Base-by-base conservation (phyloP, 1,140 invertebrate species). In the Cheumatopsyche charites region DNA sequence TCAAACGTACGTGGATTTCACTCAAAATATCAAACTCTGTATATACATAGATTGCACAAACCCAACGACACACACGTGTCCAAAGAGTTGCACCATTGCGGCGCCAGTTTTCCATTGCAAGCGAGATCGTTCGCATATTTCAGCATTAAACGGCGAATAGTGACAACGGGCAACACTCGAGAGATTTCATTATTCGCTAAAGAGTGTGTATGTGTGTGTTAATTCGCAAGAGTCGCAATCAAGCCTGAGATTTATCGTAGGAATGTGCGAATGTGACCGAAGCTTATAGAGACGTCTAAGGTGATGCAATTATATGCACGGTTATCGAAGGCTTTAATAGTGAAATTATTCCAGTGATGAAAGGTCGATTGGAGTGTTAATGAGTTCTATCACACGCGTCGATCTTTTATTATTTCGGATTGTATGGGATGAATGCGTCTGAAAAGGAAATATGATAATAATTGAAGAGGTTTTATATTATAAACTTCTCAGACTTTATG, bases 121-220 rank as follows among this genome's bases (percentile, higher is more conserved):
- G 55, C 6, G 19, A 58, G 55, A 58, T 58, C 23, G 23, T 25
- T 58, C 55, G 23, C 55, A 58, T 58, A 58, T 58, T 58, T 58
- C 55, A 58, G 23, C 21, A 19, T 58, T 58, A 58, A 58, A 58
- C 21, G 2, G 55, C 21, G 21, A 58, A 58, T 25, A 11, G 11
- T 26, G 55, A 23, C 19, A 25, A 26, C 23, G 21, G 23, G 55
- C 55, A 12, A 58, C 55, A 58, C 29, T n/a, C 55, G 55, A 11
- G 23, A 0, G n/a, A 25, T 58, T 58, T 25, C 55, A 58, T 58
- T 58, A 58, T 12, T 21, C 2, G 9, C 15, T 52, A 13, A 17
- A 17, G n/a, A n/a, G n/a, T n/a, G n/a, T 52, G 19, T 5, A 21
- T 58, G 55, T 58, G 55, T 58, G 19, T 58, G 21, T 25, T 58